These are phyloP conservation scores for Erythrocercus mccallii DNA, from an alignment of 2,113 vertebrate genomes.

Conservation along the genomic window DNA sequence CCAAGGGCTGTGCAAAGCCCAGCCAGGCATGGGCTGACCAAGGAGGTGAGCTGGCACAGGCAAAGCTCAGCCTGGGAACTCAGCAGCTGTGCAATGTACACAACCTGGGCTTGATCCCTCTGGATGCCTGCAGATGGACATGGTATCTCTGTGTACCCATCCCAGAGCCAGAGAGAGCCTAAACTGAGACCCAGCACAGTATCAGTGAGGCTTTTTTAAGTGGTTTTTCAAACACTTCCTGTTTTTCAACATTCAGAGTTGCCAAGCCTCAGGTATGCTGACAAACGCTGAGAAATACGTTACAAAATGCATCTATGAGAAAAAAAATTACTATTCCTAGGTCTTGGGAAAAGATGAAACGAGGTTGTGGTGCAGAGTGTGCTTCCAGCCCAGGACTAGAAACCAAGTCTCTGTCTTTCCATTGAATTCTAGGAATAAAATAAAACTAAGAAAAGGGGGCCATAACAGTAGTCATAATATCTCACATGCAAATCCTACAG, in stretches of 20 bases:
- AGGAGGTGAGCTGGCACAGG: not conserved
- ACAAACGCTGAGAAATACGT: not conserved
- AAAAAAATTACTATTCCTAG: not conserved
- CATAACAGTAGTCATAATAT: not conserved
- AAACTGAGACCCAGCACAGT: not conserved
- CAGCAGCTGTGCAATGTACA: not conserved
- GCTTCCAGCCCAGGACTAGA: not conserved
- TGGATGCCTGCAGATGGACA: not conserved
- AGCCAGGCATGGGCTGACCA: not conserved
- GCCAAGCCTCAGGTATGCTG: not conserved
- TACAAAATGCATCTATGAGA: not conserved
- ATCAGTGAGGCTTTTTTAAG: not conserved
- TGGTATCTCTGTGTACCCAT: rapidly evolving
- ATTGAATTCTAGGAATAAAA: not conserved
- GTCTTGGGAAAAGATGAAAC: not conserved
- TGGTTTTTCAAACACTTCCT: not conserved
- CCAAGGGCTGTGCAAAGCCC: not conserved
- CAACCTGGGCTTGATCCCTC: rapidly evolving
- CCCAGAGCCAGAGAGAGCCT: not conserved
- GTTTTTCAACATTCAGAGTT: not conserved
- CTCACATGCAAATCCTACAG: not conserved
- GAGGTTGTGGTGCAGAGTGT: not conserved
- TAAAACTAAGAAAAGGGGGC: not conserved
- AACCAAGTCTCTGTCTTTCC: not conserved
- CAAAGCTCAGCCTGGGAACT: not conserved